These are phyloP conservation scores for Xyrauchen texanus DNA, from an alignment of 2,113 vertebrate genomes.

Conservation along the genomic window DNA sequence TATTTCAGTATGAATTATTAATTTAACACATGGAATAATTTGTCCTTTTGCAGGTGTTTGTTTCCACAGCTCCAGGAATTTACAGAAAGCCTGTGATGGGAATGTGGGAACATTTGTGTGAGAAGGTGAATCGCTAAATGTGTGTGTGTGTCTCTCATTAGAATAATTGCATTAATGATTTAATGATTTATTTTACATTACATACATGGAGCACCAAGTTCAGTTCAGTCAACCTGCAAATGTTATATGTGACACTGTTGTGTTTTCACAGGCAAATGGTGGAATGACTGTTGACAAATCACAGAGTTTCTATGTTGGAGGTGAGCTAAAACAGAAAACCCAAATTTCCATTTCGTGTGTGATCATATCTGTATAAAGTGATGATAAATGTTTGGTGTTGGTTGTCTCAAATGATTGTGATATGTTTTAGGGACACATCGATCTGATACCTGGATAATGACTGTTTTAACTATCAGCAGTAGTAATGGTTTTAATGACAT, in stretches of 20 bases:
- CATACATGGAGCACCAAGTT: not conserved
- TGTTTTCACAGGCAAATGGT: conserved; percentile 76
- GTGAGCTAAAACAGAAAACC: conserved; percentile 65
- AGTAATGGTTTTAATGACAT: not conserved
- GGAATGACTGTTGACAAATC: conserved; percentile 70
- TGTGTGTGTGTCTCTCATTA: too few relatives aligned
- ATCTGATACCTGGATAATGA: too few relatives aligned
- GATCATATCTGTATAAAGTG: too few relatives aligned
- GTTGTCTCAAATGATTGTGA: not conserved
- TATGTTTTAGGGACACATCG: not conserved
- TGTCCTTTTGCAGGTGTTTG: conserved; percentile 78
- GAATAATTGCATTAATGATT: too few relatives aligned
- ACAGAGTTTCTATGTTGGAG: conserved; percentile 83
- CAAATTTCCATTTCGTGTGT: not conserved
- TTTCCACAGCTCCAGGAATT: conserved; percentile 79
- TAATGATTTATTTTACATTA: too few relatives aligned
- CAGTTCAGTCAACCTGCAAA: not conserved
- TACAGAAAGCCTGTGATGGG: conserved; percentile 85
- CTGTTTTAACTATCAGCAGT: too few relatives aligned
- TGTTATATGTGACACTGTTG: not conserved
- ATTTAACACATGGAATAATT: too few relatives aligned
- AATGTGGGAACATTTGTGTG: conserved; percentile 85
- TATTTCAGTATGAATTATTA: too few relatives aligned
- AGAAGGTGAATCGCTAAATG: conserved; percentile 71
- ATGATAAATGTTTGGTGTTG: not conserved